Base-by-base conservation (phyloP, 2,888 invertebrate genomes). In the Philereme vetulata region DNA sequence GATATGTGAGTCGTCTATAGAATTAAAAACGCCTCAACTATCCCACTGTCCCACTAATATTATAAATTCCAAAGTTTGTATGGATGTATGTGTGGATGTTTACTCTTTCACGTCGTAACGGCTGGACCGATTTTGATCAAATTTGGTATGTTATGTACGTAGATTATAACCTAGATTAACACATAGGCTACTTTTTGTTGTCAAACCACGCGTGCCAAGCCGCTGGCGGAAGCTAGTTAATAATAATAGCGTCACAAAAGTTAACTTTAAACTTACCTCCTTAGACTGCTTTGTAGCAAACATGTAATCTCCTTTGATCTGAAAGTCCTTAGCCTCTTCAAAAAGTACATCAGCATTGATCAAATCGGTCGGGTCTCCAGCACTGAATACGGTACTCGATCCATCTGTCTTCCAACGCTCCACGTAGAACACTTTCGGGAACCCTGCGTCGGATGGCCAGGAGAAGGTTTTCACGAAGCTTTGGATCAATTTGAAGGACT, bases 261-360 rank as follows among this genome's bases (percentile, higher is more conserved):
- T 9, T 7, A 42, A 42, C 4, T 21, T 21, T 4, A 44, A 44
- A 44, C 93, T 92, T 78, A 95, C 95, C 90, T 93, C 92, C 69
- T 90, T 91, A 47, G 86, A 85, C 78, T 94, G 94, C 77, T 94
- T 95, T 0, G 96, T 96, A 0, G 95, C 97, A 85, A 98, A 97
- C 94, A 97, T 95, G 82, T 95, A 98, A 73, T 97, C 96, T 10
- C 95, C 96, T 77, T 95, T 95, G 38, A 97, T 94, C 78, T 96
- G 95, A 83, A 98, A 97, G 79, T 97, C 97, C 75, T 95, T 94
- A 1, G 97, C 96, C 68, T 95, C 93, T 11, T 93, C 93, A 49
- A 96, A 93, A 35, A 96, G 81, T 1, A 93, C 85, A 51, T 86
- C 81, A 5, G 91, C 92, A 80, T 77, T 96, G 79, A 56, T 82